Conservation (phyloP, 1,140 invertebrate species). For the Drosophila subpulchrella region DNA sequence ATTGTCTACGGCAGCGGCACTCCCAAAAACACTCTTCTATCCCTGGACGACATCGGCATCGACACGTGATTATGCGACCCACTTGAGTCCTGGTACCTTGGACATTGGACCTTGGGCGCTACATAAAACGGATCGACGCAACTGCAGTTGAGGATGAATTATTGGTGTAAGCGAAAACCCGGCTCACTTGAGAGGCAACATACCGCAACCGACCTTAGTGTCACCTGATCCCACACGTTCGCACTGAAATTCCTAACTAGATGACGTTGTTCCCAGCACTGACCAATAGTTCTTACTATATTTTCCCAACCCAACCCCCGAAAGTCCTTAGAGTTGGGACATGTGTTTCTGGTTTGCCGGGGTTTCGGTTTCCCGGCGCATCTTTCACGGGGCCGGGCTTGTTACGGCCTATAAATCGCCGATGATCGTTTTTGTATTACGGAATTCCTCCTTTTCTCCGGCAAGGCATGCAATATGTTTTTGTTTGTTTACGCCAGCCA, state of each 20-base stretch:
- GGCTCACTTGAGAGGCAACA: constrained; percentile 77
- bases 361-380: constrained; percentile 36
- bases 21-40: constrained; percentile 37
- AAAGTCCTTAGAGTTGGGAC: constrained; percentile 23
- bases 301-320: neutral
- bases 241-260: constrained; percentile 42
- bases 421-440: constrained; percentile 47
- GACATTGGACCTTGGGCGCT: constrained; percentile 44
- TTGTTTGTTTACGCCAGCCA: constrained; percentile 71
- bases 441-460: constrained; percentile 46
- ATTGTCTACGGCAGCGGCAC: constrained; percentile 72
- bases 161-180: constrained; percentile 71
- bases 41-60: constrained; percentile 36
- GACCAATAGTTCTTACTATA: neutral
- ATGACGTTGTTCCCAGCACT: constrained; percentile 11
- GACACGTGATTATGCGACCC: constrained; percentile 64
- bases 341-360: constrained; percentile 46
- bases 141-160: constrained; percentile 79
- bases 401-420: constrained; percentile 78
- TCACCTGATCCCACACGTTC: constrained; percentile 76
- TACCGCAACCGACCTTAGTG: constrained; percentile 64
- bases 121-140: constrained; percentile 74
- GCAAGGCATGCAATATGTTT: constrained; percentile 61
- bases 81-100: constrained; percentile 53
- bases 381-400: constrained; percentile 47